Conservation (phyloP, 2,797 vertebrate species). For the Gambelia wislizenii region DNA sequence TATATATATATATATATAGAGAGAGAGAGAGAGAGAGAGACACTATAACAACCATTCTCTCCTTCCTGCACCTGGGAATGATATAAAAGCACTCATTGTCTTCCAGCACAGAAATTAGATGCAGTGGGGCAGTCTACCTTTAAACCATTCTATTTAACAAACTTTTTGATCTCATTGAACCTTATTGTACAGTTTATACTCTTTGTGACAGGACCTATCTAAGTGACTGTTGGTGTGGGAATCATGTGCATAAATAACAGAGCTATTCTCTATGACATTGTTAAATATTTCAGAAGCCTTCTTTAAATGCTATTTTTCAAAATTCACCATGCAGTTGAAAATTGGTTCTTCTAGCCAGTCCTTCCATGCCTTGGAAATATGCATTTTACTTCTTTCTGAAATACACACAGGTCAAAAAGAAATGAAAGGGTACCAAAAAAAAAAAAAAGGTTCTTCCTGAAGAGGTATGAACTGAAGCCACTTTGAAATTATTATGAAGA, state of each 20-base stretch:
- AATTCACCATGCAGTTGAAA: neutral
- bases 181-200: neutral
- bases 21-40: no score
- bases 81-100: neutral
- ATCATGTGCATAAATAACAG: neutral
- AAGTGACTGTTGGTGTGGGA: neutral
- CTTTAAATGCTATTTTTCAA: neutral
- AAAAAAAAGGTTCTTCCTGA: neutral
- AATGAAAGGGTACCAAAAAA: neutral
- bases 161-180: neutral
- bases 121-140: neutral
- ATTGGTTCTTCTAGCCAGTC: no score
- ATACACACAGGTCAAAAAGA: neutral
- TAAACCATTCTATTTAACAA: neutral
- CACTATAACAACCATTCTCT: no score
- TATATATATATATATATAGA: no score
- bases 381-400: neutral
- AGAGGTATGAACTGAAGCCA: neutral
- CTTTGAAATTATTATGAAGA: neutral
- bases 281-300: neutral
- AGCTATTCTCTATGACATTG: neutral
- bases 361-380: neutral
- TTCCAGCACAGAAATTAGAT: neutral
- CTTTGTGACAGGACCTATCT: neutral
- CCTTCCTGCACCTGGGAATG: no score